Base-by-base conservation (phyloP, 2,888 invertebrate species). In the Tupiocoris notatus region DNA sequence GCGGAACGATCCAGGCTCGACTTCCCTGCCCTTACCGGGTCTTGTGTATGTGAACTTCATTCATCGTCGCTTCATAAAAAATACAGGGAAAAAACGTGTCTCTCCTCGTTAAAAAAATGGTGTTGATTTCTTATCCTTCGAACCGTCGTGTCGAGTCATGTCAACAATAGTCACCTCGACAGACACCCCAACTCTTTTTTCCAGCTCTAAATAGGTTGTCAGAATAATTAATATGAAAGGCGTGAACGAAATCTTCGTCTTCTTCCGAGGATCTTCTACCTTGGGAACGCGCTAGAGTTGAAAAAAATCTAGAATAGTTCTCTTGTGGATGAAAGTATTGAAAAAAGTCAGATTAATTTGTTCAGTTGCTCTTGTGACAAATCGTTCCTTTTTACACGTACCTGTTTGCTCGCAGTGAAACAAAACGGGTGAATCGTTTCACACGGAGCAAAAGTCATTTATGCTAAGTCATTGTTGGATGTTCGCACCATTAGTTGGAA, bases 181-280 rank as follows among this genome's bases (percentile, higher is more conserved):
- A 39, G 39, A 3, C n/a, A n/a, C 39, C 39, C 39, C 12, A 12
- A 39, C 39, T 39, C 39, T 12, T 39, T 39, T 39, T 12, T 39
- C n/a, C 12, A n/a, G 20, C 17, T 17, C 59, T 59, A 59, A 59
- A 59, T 59, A 59, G 59, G 59, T 17, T 59, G 59, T 59, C 59
- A 59, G 59, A 59, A 59, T 59, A 59, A 59, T 59, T 59, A 59
- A 59, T 59, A 18, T n/a, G 59, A 59, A 59, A 59, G 59, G 59
- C 59, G 59, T 59, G 59, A 59, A 59, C 54, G 7, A 16, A 54
- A 54, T 16, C 9, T 9, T 7, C 12, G 54, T 16, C 54, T 54
- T 59, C 59, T 59, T 59, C n/a, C 2, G 39, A 39, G 12, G 39
- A 12, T 39, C n/a, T n/a, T 39, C 39, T 3, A 7, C 39, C 39